Conservation (phyloP, 2,888 invertebrate genomes). For the Thyatira batis region DNA sequence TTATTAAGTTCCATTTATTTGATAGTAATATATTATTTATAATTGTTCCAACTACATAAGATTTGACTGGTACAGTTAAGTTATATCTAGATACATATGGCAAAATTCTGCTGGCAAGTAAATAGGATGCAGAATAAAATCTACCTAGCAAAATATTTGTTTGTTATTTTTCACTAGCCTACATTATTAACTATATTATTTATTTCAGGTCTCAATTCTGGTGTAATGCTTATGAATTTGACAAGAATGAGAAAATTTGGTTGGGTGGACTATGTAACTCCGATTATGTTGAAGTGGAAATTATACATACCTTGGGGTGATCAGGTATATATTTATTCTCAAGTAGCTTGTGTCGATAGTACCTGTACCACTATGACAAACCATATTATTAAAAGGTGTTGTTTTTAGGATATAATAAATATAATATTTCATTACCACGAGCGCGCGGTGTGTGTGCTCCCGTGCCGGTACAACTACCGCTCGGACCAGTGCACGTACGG, state of each 20-base stretch:
- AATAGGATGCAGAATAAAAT: too few species aligned
- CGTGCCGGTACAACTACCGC: constrained; percentile 95
- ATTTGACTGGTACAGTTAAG: too few species aligned
- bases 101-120: too few species aligned
- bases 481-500: constrained; percentile 98
- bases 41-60: too few species aligned
- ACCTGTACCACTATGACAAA: too few species aligned
- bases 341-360: not conserved
- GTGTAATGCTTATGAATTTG: constrained; percentile 98
- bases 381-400: not conserved
- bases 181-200: too few species aligned
- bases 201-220: constrained; percentile 93
- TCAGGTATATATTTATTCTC: constrained; percentile 85
- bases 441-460: constrained; percentile 89
- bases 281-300: constrained; percentile 92
- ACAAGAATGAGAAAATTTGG: constrained; percentile 93
- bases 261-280: constrained; percentile 92
- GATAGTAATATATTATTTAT: too few species aligned
- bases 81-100: too few species aligned
- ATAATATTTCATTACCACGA: constrained; percentile 92
- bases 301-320: constrained; percentile 97
- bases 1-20: too few species aligned
- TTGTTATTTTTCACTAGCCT: too few species aligned
- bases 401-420: constrained; percentile 90
- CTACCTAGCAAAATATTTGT: too few species aligned